Evolutionary conservation across 35 echinoderm and acorn worm genomes (phyloP).

Genomic region (Apostichopus californicus): DNA sequence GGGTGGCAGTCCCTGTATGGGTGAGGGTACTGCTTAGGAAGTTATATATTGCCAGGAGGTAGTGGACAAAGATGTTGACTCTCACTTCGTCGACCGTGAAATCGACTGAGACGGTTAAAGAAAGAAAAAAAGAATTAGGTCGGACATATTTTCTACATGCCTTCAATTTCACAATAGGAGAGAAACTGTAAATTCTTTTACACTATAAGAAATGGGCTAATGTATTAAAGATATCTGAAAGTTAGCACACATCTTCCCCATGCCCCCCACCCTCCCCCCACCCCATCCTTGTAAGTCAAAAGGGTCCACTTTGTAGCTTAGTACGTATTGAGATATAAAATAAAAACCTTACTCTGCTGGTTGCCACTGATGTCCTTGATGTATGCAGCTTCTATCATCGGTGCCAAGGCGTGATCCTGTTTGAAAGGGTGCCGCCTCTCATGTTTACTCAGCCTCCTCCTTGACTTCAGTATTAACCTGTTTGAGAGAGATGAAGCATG

Average conservation of each 20-base stretch:
- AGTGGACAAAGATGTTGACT: slow-evolving; percentile 96
- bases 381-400: slow-evolving; percentile 55
- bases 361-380: slow-evolving; percentile 45
- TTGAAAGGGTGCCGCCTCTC: neutral
- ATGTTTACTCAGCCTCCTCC: slow-evolving; percentile 6
- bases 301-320: too few species aligned
- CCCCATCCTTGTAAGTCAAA: too few species aligned
- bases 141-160: too few species aligned
- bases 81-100: slow-evolving; percentile 83
- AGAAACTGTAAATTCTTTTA: too few species aligned
- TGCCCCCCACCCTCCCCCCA: too few species aligned
- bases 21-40: slow-evolving; percentile 85
- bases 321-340: neutral
- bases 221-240: too few species aligned
- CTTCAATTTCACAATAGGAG: too few species aligned
- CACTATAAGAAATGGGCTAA: too few species aligned
- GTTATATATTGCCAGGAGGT: slow-evolving; percentile 87
- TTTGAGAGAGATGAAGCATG: neutral
- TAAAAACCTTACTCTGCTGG: slow-evolving; percentile 21
- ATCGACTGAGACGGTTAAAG: slow-evolving; percentile 67
- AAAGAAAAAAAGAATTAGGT: neutral
- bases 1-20: slow-evolving; percentile 62
- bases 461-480: slow-evolving; percentile 44
- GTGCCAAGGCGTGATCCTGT: neutral
- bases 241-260: too few species aligned